phyloP scores from a whole-genome alignment of 2,113 vertebrate genomes.

The Melanerpes formicivorus region DNA sequence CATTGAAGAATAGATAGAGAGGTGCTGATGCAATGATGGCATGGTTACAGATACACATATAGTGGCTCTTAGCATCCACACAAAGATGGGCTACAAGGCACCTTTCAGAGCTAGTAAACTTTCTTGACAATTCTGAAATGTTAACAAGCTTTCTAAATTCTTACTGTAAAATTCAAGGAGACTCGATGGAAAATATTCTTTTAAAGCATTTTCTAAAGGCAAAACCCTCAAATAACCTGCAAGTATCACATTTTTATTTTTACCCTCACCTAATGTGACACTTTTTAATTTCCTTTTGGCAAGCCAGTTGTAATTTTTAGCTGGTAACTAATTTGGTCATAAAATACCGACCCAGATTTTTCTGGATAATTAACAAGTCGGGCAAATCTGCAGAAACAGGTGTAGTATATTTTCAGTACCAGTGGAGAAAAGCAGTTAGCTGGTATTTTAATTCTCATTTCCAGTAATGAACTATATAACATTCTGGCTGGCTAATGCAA shows the following conservation, averaged over 20 bases:
- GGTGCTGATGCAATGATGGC: not conserved
- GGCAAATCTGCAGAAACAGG: slow-evolving; percentile 59
- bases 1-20: accelerated
- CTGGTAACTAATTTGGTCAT: slow-evolving; percentile 51
- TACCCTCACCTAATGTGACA: not conserved
- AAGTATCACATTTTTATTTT: slow-evolving; percentile 34
- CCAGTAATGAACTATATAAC: slow-evolving; percentile 53
- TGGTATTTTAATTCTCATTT: slow-evolving; percentile 41
- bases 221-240: not conserved
- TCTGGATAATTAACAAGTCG: slow-evolving; percentile 58
- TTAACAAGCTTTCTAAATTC: not conserved
- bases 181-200: not conserved
- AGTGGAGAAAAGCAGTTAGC: slow-evolving; percentile 55
- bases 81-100: not conserved
- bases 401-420: slow-evolving; percentile 56
- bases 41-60: not conserved
- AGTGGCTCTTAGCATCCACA: not conserved
- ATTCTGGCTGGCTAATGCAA: slow-evolving; percentile 43
- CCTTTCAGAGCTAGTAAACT: not conserved
- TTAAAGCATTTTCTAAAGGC: not conserved
- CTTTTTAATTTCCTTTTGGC: slow-evolving; percentile 56
- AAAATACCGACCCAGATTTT: slow-evolving; percentile 65
- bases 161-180: not conserved
- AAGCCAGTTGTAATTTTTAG: slow-evolving; percentile 38
- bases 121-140: not conserved